A percentile compares a stretch with the other conserved stretches of the same genome.
phyloP scores from a whole-genome alignment of 2,113 vertebrate species.

The Caracal caracal region DNA sequence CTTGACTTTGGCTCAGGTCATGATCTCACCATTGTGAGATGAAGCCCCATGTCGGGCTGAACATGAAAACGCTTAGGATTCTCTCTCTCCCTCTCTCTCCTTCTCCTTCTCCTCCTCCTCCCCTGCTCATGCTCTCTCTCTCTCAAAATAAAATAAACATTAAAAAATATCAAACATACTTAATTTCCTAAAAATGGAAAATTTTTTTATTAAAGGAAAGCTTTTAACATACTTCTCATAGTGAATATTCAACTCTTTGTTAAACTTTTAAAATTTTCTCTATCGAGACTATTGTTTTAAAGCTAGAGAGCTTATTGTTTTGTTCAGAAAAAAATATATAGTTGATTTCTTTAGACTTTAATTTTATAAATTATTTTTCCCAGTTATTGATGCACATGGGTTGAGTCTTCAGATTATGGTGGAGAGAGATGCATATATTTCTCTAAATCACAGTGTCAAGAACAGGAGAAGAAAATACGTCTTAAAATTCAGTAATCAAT shows the following conservation, averaged over 20 bases:
- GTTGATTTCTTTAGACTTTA: conserved; percentile 8
- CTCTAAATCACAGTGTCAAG: conserved; percentile 2
- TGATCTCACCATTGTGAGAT: too few species aligned
- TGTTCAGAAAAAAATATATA: conserved; percentile 32
- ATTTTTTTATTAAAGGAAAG: not conserved
- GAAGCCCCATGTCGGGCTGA: too few species aligned
- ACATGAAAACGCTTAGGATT: too few species aligned
- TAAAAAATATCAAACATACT: not conserved
- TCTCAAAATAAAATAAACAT: too few species aligned
- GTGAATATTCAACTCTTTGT: not conserved
- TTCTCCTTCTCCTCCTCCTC: too few species aligned
- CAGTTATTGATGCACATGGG: conserved; percentile 21
- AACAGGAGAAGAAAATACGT: conserved; percentile 39
- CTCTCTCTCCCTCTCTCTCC: too few species aligned
- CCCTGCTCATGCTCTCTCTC: too few species aligned
- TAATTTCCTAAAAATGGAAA: not conserved
- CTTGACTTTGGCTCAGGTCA: too few species aligned
- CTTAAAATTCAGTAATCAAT: conserved; percentile 26
- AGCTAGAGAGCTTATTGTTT: conserved; percentile 23
- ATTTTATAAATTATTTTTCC: conserved; percentile 10
- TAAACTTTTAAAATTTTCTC: not conserved
- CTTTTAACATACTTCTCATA: not conserved
- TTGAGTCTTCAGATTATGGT: conserved; percentile 16
- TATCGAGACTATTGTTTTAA: not conserved
- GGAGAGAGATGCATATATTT: not conserved